Base-by-base conservation (phyloP, 2,797 vertebrate species). In the Phataginus tricuspis region DNA sequence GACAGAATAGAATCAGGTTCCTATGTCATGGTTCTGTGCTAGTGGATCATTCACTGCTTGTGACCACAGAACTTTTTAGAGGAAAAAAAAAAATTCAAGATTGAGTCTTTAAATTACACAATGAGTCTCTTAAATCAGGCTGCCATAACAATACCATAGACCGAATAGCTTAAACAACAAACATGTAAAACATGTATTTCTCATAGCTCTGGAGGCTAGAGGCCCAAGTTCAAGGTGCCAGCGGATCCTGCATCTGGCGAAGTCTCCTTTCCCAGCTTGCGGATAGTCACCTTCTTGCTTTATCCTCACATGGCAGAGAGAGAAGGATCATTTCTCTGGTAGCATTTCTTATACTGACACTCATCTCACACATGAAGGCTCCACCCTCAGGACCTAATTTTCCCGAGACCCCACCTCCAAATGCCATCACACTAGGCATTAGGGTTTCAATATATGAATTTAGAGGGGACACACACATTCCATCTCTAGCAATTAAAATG, bases 141-240 rank as follows among this genome's bases (percentile, higher is more conserved):
- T 21, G 27, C 21, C 12, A 78, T 78, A 42, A 72, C 21, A 84
- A 37, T 42, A 29, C 7, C 8, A 51, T 42, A 63, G 1, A 57
- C 7, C 59, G 21, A 42, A 57, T 51, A 27, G 6, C 27, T 91
- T 71, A 83, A 63, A 69, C 45, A 23, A 19, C 2, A 75, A 57
- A n/a, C 8, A 91, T n/a, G 82, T 91, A 25, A 75, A 57, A n/a
- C 8, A 91, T n/a, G 82, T 91, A 25, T 84, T 92, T 84, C 29
- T 84, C 45, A 63, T 7, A 64, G 2, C 45, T 84, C 18, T 42
- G 10, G 39, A 80, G 8, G 0, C 68, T 68, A 16, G 51, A 16
- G 42, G 23, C 37, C n/a, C 4, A 53, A 55, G 34, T 31, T 69
- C 34, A 55, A 92, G 19, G 19, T 42, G 16, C 9, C 2, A 57